phyloP scores from a whole-genome alignment of 2,113 vertebrate species.

The Dromas ardeola region DNA sequence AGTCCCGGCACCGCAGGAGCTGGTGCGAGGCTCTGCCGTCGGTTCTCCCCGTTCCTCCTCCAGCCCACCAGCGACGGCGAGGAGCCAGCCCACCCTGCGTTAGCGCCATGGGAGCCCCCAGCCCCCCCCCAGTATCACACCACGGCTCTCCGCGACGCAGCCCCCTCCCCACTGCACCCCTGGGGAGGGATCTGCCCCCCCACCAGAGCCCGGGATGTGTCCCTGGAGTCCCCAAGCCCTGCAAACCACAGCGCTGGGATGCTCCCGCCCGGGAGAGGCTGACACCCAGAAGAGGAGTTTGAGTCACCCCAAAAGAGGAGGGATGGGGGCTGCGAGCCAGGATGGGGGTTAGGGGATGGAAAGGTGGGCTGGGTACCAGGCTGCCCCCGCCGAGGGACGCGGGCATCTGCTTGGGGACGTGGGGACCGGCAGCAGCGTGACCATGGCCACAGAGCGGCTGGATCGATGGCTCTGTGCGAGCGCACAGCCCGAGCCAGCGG shows the following conservation, averaged over 20 bases:
- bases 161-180: neutral
- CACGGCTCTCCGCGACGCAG: rapidly evolving
- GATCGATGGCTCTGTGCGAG: neutral
- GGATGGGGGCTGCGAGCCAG: neutral
- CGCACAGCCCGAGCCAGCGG: neutral
- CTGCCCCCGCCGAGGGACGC: neutral
- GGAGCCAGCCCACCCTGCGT: neutral
- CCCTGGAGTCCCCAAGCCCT: neutral
- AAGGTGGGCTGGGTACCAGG: neutral
- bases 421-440: neutral
- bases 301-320: neutral
- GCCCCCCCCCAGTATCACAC: neutral
- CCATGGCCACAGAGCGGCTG: neutral
- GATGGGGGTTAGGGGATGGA: neutral
- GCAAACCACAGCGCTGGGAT: neutral
- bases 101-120: neutral
- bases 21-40: neutral
- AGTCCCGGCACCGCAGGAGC: neutral
- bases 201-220: rapidly evolving
- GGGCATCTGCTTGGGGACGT: neutral
- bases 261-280: no score
- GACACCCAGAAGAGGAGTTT: no score
- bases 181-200: neutral
- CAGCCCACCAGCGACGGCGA: neutral
- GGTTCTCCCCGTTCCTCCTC: neutral